Conservation (phyloP, 2,888 invertebrate genomes). For the Aromia moschata region DNA sequence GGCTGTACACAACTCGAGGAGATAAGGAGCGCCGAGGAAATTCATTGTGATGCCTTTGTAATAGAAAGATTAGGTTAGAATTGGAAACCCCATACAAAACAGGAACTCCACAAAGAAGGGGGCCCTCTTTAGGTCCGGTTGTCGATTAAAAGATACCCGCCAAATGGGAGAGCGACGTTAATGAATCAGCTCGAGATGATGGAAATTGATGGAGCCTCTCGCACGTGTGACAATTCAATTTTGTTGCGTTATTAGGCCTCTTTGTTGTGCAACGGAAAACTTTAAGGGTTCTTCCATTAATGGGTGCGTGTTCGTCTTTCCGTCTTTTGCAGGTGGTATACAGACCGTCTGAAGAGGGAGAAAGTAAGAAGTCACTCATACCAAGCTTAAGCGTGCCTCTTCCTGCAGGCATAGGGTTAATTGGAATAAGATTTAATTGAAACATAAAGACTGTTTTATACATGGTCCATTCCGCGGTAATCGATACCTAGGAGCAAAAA, state of each 20-base stretch:
- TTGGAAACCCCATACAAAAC: constrained; percentile 48
- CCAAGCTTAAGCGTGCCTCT: too few relatives aligned
- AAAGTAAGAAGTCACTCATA: too few relatives aligned
- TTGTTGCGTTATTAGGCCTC: neutral
- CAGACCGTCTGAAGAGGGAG: too few relatives aligned
- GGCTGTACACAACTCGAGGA: constrained; percentile 30
- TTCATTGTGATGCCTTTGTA: constrained; percentile 53
- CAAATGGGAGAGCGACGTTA: constrained; percentile 30
- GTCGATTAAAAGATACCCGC: constrained; percentile 35
- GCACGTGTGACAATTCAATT: constrained; percentile 4
- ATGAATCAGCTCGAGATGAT: constrained; percentile 14
- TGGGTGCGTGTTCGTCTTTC: too few relatives aligned
- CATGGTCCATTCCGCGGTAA: too few relatives aligned
- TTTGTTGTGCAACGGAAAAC: too few relatives aligned
- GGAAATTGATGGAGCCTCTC: neutral
- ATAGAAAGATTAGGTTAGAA: constrained; percentile 54
- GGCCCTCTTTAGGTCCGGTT: constrained; percentile 20
- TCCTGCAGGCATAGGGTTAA: too few relatives aligned
- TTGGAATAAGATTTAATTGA: too few relatives aligned
- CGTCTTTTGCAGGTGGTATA: too few relatives aligned
- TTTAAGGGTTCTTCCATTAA: too few relatives aligned
- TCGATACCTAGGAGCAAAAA: too few relatives aligned
- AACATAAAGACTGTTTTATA: too few relatives aligned
- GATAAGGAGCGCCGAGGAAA: constrained; percentile 48
- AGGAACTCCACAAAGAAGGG: constrained; percentile 38